Evolutionary conservation across 2,888 invertebrate species (phyloP), one percentile per base, ranked within the genome.

Genomic region (Spilosoma lubricipeda): DNA sequence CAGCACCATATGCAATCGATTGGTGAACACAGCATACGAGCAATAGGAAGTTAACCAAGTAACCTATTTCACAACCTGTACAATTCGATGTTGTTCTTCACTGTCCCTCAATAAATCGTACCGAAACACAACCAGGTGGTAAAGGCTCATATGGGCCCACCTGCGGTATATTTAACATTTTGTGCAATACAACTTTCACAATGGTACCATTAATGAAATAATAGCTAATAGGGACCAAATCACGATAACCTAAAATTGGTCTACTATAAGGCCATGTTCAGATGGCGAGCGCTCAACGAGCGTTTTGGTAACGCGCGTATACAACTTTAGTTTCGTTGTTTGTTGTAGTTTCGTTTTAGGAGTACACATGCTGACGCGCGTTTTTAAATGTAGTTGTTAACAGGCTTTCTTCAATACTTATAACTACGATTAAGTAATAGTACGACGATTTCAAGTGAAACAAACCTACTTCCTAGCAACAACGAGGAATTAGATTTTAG

Each of bases 41-140:
- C 74, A 79, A 77, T 75, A 74, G 75, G 67, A 73, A 74, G 73
- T 78, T 78, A 72, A 67, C 68, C 52, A 77, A 78, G 77, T 73
- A 78, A 80, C 76, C 75, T 76, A 78, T 84, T 82, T 83, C 78
- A 63, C 76, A 85, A 84, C 76, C n/a, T 65, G 73, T 33, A 33
- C 71, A 70, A 73, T 80, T 77, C 74, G 74, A 77, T n/a, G 66
- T 72, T 77, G 80, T 79, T 48, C 74, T 73, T 71, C 67, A 65
- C 27, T 68, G 71, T 64, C 65, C 67, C 70, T 69, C 63, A 65
- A 76, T 80, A 80, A 67, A 82, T 76, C 52, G 69, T 72, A 68
- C n/a, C 23, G 30, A 67, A 59, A 73, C 59, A 45, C 48, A 68
- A 73, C 80, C 84, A 78, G 84, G 78, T 78, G 80, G 75, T 66